Conservation (phyloP, 2,888 invertebrate species). For the Terebella lapidaria region DNA sequence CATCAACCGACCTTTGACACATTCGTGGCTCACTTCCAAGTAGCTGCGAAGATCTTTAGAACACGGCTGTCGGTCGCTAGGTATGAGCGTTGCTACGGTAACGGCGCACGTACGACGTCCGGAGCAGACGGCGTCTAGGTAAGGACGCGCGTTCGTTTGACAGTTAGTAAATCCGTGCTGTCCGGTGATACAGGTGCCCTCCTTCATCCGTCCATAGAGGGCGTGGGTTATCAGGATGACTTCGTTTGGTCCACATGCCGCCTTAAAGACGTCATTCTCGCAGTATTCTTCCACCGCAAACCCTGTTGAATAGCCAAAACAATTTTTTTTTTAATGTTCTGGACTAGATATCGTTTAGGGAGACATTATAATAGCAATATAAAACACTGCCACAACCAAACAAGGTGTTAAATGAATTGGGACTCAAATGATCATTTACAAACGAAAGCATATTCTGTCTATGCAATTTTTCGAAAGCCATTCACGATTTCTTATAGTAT, state of each 20-base stretch:
- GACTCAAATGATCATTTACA: too few relatives aligned
- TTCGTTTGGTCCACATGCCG: slow-evolving; percentile 7
- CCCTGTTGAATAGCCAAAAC: too few relatives aligned
- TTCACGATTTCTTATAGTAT: too few relatives aligned
- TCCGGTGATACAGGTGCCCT: slow-evolving; percentile 1
- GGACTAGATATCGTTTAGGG: too few relatives aligned
- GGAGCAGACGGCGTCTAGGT: slow-evolving; percentile 12
- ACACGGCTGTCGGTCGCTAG: slow-evolving; percentile 11
- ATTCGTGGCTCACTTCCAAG: slow-evolving; percentile 12
- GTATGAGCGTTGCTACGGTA: slow-evolving; percentile 12
- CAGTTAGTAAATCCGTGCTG: not conserved
- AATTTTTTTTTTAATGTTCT: too few relatives aligned
- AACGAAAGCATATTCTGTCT: too few relatives aligned
- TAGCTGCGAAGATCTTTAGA: slow-evolving; percentile 14
- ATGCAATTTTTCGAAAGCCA: too few relatives aligned
- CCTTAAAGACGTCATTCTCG: slow-evolving; percentile 7
- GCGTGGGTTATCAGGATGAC: slow-evolving; percentile 11
- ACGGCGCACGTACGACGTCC: slow-evolving; percentile 12
- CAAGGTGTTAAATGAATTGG: too few relatives aligned
- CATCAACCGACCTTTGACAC: slow-evolving; percentile 10
- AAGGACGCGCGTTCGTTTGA: not conserved
- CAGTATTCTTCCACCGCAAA: too few relatives aligned
- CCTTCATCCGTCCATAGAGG: slow-evolving; percentile 11
- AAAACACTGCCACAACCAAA: too few relatives aligned
- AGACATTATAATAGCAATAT: too few relatives aligned